These are phyloP conservation scores for Sebastes jordani DNA, from an alignment of 2,797 vertebrate species.

Conservation along the genomic window DNA sequence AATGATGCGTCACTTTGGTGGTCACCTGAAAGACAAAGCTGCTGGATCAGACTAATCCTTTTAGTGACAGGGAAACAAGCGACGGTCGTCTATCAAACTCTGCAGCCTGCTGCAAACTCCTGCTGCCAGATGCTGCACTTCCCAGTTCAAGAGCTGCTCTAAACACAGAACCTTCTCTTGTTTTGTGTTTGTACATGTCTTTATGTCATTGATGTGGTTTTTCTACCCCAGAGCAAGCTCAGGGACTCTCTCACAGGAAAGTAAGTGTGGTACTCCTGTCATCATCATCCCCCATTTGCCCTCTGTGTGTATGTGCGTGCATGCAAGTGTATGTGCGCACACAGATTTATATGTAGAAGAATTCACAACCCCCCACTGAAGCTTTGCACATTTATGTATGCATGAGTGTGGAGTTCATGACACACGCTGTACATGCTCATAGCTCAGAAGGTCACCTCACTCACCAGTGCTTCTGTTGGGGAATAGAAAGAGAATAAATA, in stretches of 20 bases:
- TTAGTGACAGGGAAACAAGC: not conserved
- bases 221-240: constrained; percentile 98
- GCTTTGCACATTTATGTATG: constrained; percentile 84
- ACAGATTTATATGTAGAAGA: constrained; percentile 30
- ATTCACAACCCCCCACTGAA: constrained; percentile 60
- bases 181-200: constrained; percentile 68
- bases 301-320: constrained; percentile 65
- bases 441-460: constrained; percentile 72
- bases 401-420: constrained; percentile 84
- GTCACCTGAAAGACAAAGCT: constrained; percentile 3
- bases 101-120: constrained; percentile 15
- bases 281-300: constrained; percentile 56
- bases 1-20: not conserved
- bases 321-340: constrained; percentile 64
- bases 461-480: constrained; percentile 42
- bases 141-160: constrained; percentile 53
- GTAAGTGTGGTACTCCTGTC: constrained; percentile 91
- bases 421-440: constrained; percentile 66
- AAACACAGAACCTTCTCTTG: constrained; percentile 73
- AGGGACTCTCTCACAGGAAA: constrained; percentile 96
- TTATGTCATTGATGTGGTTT: constrained; percentile 86
- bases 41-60: not conserved
- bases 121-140: not conserved
- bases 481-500: not conserved
- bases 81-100: not conserved